Base-by-base conservation (phyloP, 2,113 vertebrate species). In the Catagonus wagneri region DNA sequence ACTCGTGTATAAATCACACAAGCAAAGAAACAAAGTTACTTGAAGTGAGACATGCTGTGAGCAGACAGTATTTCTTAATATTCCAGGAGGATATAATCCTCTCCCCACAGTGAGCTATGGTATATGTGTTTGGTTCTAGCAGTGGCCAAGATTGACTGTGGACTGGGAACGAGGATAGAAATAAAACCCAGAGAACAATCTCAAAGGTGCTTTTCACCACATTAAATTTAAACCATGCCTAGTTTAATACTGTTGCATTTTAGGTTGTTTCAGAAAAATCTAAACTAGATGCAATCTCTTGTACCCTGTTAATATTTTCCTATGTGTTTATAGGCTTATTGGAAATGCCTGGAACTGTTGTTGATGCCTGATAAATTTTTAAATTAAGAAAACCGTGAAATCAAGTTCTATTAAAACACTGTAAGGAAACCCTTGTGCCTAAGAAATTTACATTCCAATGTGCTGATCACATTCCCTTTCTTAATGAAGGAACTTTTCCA, bases 401-500 rank as follows among this genome's bases (percentile, higher is more conserved):
- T 71, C 23, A 95, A 85, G 85, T 34, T 88, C 90, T 85, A 96
- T 54, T 93, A 94, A 96, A 95, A 90, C 66, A 68, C 83, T 89
- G 5, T 22, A 88, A 93, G 93, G 84, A 95, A 98, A 76, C 23
- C 17, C 80, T 80, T 76, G 56, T 88, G 81, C 87, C 80, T 50
- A 50, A 92, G 94, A 94, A 86, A 81, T 96, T 90, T 69, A 22
- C 90, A 95, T 93, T 94, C 61, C 94, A 97, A 27, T 29, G 75
- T 95, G 90, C 93, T 96, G 76, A 90, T 83, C 58, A 20, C 94
- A 94, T 96, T 94, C 72, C 52, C 96, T 96, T 88, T 58, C 88
- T 84, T 97, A 97, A 96, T 93, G 95, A 96, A 96, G 71, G 84
- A 95, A 95, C 61, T 68, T 86, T 97, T 96, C 76, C 68, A 83